Evolutionary conservation across 2,797 vertebrate genomes (phyloP).

Genomic region (Taeniopygia guttata): DNA sequence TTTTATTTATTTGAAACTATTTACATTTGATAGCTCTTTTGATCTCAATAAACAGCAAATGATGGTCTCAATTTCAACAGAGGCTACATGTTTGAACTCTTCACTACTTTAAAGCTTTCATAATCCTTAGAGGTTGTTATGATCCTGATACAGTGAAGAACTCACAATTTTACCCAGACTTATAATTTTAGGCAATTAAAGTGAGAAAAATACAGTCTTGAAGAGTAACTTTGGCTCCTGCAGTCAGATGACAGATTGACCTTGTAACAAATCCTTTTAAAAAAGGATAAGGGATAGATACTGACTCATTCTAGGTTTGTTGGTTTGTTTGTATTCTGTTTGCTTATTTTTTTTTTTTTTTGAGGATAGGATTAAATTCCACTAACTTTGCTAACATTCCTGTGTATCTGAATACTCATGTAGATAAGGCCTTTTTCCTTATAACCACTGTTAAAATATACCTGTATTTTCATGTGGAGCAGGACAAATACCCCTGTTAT

Average conservation of each 20-base stretch:
- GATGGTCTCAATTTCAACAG: not conserved
- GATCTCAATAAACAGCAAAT: not conserved
- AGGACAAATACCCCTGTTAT: not conserved
- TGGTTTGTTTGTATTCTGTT: too few species aligned
- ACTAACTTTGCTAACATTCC: not conserved
- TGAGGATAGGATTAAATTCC: not conserved
- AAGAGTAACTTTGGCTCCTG: not conserved
- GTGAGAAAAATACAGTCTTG: not conserved
- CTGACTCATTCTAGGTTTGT: not conserved
- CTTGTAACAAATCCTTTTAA: not conserved
- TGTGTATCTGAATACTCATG: not conserved
- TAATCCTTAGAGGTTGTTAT: not conserved
- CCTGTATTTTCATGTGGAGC: not conserved
- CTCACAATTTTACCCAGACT: not conserved
- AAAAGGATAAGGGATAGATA: not conserved
- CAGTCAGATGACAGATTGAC: not conserved
- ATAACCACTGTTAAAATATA: not conserved
- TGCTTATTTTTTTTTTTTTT: not conserved
- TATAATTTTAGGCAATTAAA: not conserved
- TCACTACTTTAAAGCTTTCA: not conserved
- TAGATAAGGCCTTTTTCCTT: not conserved
- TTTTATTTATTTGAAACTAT: not conserved
- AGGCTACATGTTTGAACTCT: not conserved
- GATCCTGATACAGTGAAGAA: not conserved
- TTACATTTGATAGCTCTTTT: not conserved